Evolutionary conservation across 2,888 invertebrate genomes (phyloP).

Genomic region (Melanchra persicariae): DNA sequence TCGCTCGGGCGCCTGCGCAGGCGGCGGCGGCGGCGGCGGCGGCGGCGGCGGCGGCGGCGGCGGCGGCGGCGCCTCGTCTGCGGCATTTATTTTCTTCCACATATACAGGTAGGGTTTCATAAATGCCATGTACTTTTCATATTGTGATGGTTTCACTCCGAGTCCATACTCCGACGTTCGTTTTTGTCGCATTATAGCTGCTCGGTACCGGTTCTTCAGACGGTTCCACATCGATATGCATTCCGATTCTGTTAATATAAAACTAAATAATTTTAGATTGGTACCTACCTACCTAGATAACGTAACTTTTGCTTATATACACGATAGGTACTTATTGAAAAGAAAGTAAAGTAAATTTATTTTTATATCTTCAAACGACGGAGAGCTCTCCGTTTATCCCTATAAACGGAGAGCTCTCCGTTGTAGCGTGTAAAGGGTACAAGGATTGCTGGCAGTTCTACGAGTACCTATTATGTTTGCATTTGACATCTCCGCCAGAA

Average conservation of each 20-base stretch:
- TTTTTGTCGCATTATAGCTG: not conserved
- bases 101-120: slow-evolving; percentile 17
- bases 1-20: no score
- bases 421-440: no score
- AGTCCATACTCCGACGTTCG: not conserved
- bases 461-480: no score
- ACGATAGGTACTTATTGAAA: not conserved
- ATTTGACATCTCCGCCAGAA: no score
- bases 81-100: not conserved
- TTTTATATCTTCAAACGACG: no score
- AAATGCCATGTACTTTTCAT: slow-evolving; percentile 28
- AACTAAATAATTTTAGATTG: not conserved
- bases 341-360: not conserved
- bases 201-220: not conserved
- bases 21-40: not conserved
- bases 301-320: not conserved
- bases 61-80: not conserved
- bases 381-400: not conserved
- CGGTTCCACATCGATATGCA: slow-evolving; percentile 18
- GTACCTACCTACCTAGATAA: not conserved
- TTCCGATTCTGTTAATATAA: slow-evolving; percentile 32
- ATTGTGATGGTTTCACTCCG: slow-evolving; percentile 18
- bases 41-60: not conserved
- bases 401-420: not conserved
- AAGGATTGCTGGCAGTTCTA: no score